Evolutionary conservation across 1,140 invertebrate species (phyloP).

Genomic region (Heliconius eleuchia): DNA sequence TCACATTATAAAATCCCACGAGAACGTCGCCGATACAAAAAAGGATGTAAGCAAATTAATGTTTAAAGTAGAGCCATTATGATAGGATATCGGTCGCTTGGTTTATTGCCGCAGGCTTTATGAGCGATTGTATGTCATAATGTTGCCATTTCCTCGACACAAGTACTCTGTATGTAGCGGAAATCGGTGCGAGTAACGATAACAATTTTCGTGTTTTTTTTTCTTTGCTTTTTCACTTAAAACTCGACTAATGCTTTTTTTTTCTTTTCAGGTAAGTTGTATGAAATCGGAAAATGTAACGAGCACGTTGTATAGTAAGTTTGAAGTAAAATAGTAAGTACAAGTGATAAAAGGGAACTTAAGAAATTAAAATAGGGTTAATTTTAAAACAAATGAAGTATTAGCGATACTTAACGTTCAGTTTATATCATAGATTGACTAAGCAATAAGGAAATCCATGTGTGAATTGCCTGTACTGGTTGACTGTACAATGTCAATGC

Average conservation of each 20-base stretch:
- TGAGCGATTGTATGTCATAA: conserved; percentile 31
- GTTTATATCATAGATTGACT: too few relatives aligned
- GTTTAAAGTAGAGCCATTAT: conserved; percentile 26
- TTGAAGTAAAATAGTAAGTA: not conserved
- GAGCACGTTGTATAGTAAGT: not conserved
- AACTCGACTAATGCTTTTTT: conserved; percentile 15
- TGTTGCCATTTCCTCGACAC: conserved; percentile 46
- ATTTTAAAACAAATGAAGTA: not conserved
- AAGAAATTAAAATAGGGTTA: not conserved
- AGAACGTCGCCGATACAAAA: conserved; percentile 23
- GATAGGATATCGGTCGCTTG: conserved; percentile 31
- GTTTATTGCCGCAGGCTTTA: conserved; percentile 25
- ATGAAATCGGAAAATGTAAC: conserved; percentile 12
- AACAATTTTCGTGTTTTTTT: conserved; percentile 35
- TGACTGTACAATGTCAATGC: conserved; percentile 41
- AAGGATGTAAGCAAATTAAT: conserved; percentile 22
- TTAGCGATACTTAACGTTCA: not conserved
- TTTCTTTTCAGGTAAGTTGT: conserved; percentile 35
- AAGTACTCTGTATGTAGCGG: conserved; percentile 36
- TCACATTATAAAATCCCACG: conserved; percentile 1
- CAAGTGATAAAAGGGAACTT: not conserved
- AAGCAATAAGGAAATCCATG: too few relatives aligned
- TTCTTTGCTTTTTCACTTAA: conserved; percentile 30
- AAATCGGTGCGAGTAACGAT: conserved; percentile 37
- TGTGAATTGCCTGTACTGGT: not conserved